These are phyloP conservation scores for Holothuria glaberrima DNA, from an alignment of 35 echinoderm and acorn worm species.

Conservation along the genomic window DNA sequence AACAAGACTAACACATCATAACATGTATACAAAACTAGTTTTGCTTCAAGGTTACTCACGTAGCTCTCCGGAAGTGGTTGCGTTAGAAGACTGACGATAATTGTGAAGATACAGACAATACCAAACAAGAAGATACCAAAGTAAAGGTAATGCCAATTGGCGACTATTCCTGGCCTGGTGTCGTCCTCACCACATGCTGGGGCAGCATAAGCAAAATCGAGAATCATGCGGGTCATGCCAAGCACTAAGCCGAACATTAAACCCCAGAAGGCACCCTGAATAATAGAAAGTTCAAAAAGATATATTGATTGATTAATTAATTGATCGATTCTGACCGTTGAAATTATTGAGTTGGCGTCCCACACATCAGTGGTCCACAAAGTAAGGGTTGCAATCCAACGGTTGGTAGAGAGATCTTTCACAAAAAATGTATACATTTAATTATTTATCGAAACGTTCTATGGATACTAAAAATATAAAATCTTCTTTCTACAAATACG, in stretches of 20 bases:
- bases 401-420: no score
- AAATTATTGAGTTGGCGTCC: no score
- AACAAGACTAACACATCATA: no score
- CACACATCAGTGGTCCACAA: no score
- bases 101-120: conserved; percentile 59
- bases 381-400: no score
- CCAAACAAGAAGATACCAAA: conserved; percentile 81
- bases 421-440: no score
- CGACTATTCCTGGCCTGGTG: conserved; percentile 63
- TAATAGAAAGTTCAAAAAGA: not conserved
- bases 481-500: no score
- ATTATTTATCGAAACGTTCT: no score
- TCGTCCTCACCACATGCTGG: conserved; percentile 86
- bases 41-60: not conserved
- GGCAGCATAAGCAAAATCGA: conserved; percentile 81
- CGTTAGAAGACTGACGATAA: conserved; percentile 79
- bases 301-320: no score
- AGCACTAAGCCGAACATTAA: conserved; percentile 69
- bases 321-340: no score
- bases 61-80: conserved; percentile 65
- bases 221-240: conserved; percentile 80
- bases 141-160: conserved; percentile 87
- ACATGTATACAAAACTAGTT: no score
- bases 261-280: conserved; percentile 92
- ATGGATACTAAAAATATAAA: no score